Evolutionary conservation across 2,797 vertebrate species (phyloP).

Genomic region (Alca torda): DNA sequence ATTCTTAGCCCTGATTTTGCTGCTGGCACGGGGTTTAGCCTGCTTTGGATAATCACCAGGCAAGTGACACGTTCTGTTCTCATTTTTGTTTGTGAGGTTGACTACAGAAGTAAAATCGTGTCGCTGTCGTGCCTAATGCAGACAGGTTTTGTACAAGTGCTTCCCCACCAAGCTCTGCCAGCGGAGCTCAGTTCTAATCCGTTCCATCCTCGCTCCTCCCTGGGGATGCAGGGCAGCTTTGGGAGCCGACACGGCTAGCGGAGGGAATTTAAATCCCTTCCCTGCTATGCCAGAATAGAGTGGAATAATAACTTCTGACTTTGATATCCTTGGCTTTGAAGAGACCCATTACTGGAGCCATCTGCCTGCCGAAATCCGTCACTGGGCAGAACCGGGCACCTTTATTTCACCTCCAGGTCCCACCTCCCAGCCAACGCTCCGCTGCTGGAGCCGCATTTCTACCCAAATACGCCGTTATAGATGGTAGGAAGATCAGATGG

Average conservation of each 20-base stretch:
- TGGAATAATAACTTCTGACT: background rate
- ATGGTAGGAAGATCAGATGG: background rate
- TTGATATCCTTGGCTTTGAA: background rate
- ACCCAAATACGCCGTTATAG: background rate
- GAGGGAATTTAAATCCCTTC: background rate
- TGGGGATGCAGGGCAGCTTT: background rate
- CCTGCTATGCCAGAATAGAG: background rate
- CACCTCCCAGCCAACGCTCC: background rate
- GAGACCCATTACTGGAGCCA: background rate
- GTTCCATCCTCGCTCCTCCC: background rate
- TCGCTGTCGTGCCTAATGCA: background rate
- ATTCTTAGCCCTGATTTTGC: background rate
- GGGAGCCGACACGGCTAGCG: accelerated
- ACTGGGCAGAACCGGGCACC: background rate
- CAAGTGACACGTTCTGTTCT: background rate
- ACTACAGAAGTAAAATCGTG: background rate
- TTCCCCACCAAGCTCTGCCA: background rate
- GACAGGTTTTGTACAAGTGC: background rate
- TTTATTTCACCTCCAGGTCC: background rate
- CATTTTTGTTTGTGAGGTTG: background rate
- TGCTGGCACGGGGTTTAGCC: background rate
- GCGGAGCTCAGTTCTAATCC: background rate
- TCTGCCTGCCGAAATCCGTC: background rate
- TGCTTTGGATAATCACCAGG: slow-evolving; percentile 16
- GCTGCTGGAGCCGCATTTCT: background rate